Evolutionary conservation across 2,888 invertebrate genomes (phyloP), one percentile per base, ranked within the genome.

Genomic region (Seira sanloemensis): DNA sequence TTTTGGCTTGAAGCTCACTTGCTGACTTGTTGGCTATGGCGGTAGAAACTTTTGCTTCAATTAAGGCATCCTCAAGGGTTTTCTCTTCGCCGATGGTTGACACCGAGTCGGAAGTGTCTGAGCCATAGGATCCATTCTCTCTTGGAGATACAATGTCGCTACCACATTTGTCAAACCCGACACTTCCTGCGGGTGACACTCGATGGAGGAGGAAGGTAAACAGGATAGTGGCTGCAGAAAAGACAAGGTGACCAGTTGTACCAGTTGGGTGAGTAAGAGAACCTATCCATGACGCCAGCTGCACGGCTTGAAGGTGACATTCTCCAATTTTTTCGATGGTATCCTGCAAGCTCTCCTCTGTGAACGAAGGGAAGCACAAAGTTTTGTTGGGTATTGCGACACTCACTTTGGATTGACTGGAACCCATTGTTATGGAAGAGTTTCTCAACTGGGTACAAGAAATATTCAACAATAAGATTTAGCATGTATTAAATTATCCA

Each of bases 1-100:
- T 25, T 78, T 86, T 86, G 5, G 86, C 86, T 19, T 77, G 81
- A 5, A 86, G 72, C 24, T 80, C 78, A 2, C 73, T 66, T 0
- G 82, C 81, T 18, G 84, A 75, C 9, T 62, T 50, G 1, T 69
- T 65, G 9, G 81, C 82, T 27, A 85, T 76, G 5, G 73, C 78
- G n/a, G 78, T 23, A 1, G 78, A 73, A 1, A 86, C 79, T 50
- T 86, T 85, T n/a, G 74, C n/a, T 2, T 65, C 66, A 16, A 86
- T 58, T 9, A 86, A 37, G 9, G 82, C 84, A 18, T 74, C 78
- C 25, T 81, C 85, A 12, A 85, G 25, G 2, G 25, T 75, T 58
- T 67, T 76, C 5, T 26, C 16, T 9, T 27, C n/a, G n/a, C n/a
- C n/a, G n/a, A n/a, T n/a, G n/a, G n/a, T n/a, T n/a, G n/a, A n/a